These are phyloP conservation scores for Martes martes DNA, from an alignment of 2,113 vertebrate species.

Conservation along the genomic window DNA sequence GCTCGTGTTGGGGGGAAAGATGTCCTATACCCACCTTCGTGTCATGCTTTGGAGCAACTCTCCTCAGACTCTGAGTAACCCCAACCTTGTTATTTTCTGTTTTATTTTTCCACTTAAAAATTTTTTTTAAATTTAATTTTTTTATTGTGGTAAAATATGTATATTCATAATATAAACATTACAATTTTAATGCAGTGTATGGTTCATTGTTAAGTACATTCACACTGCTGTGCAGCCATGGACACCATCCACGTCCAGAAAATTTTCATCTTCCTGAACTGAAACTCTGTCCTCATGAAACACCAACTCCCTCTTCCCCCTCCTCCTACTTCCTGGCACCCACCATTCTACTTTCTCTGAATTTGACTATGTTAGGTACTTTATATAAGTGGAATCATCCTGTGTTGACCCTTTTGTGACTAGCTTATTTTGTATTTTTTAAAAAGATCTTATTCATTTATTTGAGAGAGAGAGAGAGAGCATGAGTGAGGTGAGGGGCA, in stretches of 20 bases:
- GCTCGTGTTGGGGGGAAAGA: accelerated
- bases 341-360: background rate
- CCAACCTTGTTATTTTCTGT: background rate
- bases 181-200: background rate
- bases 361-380: background rate
- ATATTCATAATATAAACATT: background rate
- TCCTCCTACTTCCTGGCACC: background rate
- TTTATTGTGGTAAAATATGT: background rate
- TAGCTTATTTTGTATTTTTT: background rate
- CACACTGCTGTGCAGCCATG: no score
- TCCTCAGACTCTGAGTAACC: background rate
- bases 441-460: background rate
- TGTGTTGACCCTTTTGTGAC: background rate
- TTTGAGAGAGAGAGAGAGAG: background rate
- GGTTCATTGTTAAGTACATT: background rate
- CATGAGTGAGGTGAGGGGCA: background rate
- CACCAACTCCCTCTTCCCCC: no score
- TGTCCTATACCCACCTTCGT: accelerated
- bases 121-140: background rate
- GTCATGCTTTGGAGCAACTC: background rate
- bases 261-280: background rate
- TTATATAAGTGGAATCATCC: background rate
- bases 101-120: background rate
- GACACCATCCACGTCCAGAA: accelerated
- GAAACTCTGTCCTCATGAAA: background rate